Evolutionary conservation across 2,113 vertebrate genomes (phyloP), one percentile per base, ranked within the genome.

Genomic region (Pluvianellus socialis): DNA sequence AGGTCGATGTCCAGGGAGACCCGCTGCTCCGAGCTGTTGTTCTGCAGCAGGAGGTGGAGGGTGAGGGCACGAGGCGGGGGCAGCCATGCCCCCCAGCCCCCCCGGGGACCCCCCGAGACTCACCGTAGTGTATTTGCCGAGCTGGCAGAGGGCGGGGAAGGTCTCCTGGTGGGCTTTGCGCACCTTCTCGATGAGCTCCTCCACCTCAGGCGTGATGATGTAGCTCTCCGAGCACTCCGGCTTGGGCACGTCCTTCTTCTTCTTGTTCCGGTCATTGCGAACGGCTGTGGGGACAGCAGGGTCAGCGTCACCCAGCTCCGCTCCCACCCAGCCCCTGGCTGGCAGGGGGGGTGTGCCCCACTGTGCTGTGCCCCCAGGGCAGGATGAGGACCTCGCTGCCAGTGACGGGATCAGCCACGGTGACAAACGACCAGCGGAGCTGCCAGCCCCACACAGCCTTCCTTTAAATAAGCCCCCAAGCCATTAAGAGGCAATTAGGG

Each of bases 91-190:
- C 47, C 56, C 24, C 16, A 1, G 18, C 8, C 14, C 71, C 27
- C 28, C 28, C 7, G 0, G 7, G 7, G 7, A 2, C 5, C 26
- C 14, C 7, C 1, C 0, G 1, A 4, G 73, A 95, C 99, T 94
- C 96, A 99, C 99, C 98, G 99, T 99, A 98, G 99, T 99, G 98
- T 99, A 99, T 98, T 99, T 99, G 96, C 99, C 99, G 49, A 99
- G 98, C 98, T 99, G 99, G 98, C 99, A 99, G 96, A 99, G 99
- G 6, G 99, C 99, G 1, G 99, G 99, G 98, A 99, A 99, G 66
- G 99, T 99, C 73, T 99, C 99, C 98, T 99, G 98, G 91, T 99
- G 99, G 7, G 99, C 99, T 92, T 99, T 99, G 95, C 99, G 99
- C 96, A 99, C 99, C 97, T 99, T 98, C 98, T 99, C 99, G 7